Conservation (phyloP, 2,113 vertebrate species). For the Actenoides lindsayi region DNA sequence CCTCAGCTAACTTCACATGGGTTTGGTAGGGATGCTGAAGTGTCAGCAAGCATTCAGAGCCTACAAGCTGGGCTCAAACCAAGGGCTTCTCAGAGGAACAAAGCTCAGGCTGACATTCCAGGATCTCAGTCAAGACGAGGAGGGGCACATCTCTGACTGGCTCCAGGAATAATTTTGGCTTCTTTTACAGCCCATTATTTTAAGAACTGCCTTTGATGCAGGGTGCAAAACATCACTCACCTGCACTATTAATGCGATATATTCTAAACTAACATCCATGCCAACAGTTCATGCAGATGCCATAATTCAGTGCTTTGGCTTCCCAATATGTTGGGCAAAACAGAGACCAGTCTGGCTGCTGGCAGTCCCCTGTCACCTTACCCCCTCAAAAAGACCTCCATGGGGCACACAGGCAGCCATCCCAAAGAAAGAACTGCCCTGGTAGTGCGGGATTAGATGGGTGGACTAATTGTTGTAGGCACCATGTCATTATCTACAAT, state of each 20-base stretch:
- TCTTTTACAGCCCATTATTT: background rate
- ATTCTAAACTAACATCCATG: rapidly evolving
- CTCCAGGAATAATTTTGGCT: background rate
- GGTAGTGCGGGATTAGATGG: conserved; percentile 18
- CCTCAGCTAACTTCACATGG: too few relatives aligned
- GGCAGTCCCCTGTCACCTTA: background rate
- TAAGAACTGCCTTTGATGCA: background rate
- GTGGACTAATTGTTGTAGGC: conserved; percentile 38
- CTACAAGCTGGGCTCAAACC: background rate
- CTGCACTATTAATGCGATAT: too few relatives aligned
- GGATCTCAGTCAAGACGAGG: background rate
- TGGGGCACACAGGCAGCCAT: background rate
- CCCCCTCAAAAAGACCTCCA: background rate
- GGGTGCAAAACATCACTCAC: background rate
- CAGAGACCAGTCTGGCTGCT: background rate
- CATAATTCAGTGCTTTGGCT: background rate
- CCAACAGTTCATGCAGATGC: background rate
- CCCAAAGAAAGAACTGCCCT: background rate
- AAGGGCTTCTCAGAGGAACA: rapidly evolving
- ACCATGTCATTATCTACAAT: conserved; percentile 68
- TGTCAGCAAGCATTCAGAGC: rapidly evolving
- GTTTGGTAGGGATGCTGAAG: background rate
- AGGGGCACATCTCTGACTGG: background rate
- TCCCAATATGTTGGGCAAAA: rapidly evolving
- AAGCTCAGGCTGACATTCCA: background rate